Conservation (phyloP, 2,113 vertebrate species). For the Chrysemys picta region DNA sequence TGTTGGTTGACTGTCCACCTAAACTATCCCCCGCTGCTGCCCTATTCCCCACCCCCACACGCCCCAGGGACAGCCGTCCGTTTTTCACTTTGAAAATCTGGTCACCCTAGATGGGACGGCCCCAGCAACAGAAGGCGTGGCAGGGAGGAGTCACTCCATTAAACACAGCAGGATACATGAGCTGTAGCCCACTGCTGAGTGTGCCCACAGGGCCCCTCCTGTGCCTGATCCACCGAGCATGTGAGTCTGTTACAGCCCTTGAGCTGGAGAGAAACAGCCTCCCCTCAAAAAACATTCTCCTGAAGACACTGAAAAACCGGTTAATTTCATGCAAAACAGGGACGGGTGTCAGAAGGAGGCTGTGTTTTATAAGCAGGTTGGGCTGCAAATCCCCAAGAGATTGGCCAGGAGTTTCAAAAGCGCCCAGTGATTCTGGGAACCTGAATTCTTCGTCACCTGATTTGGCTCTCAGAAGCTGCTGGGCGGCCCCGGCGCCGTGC, state of each 20-base stretch:
- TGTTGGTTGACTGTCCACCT: not conserved
- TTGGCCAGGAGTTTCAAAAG: not conserved
- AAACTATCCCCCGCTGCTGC: not conserved
- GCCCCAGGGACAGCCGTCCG: not conserved
- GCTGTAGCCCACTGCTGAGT: no score
- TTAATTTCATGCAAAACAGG: not conserved
- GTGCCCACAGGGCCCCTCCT: not conserved
- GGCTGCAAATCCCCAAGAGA: not conserved
- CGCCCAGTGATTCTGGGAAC: not conserved
- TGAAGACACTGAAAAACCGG: not conserved
- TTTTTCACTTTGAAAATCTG: not conserved
- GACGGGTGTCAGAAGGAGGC: not conserved
- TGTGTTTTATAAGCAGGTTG: not conserved
- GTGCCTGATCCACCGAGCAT: not conserved
- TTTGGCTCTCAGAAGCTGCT: not conserved
- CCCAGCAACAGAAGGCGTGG: not conserved
- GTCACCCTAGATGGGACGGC: not conserved
- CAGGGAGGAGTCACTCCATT: not conserved
- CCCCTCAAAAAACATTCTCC: not conserved
- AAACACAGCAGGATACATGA: not conserved
- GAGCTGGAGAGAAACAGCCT: not conserved
- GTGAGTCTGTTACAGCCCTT: not conserved
- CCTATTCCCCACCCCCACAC: not conserved
- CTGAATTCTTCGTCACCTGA: not conserved
- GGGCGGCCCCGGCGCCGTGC: no score